Base-by-base conservation (phyloP, 2,888 invertebrate genomes). In the Lasioglossum malachurum region DNA sequence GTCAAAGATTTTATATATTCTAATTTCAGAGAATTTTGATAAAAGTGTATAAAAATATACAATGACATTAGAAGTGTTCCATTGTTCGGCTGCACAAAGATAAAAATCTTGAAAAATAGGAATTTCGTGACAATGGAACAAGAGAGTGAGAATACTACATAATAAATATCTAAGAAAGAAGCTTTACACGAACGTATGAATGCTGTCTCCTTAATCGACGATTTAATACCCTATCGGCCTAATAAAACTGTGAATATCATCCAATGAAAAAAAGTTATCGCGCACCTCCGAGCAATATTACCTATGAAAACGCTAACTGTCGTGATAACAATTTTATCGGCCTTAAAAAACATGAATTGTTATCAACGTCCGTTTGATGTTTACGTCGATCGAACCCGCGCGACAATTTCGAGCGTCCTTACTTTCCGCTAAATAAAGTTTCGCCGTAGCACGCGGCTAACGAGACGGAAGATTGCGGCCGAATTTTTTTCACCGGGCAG, bases 401-500 rank as follows among this genome's bases (percentile, higher is more conserved):
- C 16, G 23, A 27, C 41, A 44, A n/a, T 27, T 31, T 8, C 4
- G 27, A 38, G 41, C 14, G 19, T 12, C 46, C 27, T 64, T 14
- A 5, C 27, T 67, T 84, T 67, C 78, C 38, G 78, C 53, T 72
- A 85, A 85, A 85, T 85, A 85, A 75, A 85, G 78, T 79, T 57
- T n/a, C 41, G 38, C 35, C 44, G 64, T 75, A 53, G 44, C 44
- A 14, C 53, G 44, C 16, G 78, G 44, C 75, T 64, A 85, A 85
- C 78, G 78, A 85, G 72, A 67, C 79, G 86, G 86, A 85, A 75
- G 75, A 85, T 85, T 57, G 75, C 85, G 78, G 64, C 35, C 35
- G 78, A 53, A 75, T 71, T 46, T 79, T 78, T 83, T 71, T 73
- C 41, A 16, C n/a, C 35, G 19, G 49, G 5, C 60, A 19, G 3